These are phyloP conservation scores for Julus scandinavius DNA, from an alignment of 2,888 invertebrate genomes.

Conservation along the genomic window DNA sequence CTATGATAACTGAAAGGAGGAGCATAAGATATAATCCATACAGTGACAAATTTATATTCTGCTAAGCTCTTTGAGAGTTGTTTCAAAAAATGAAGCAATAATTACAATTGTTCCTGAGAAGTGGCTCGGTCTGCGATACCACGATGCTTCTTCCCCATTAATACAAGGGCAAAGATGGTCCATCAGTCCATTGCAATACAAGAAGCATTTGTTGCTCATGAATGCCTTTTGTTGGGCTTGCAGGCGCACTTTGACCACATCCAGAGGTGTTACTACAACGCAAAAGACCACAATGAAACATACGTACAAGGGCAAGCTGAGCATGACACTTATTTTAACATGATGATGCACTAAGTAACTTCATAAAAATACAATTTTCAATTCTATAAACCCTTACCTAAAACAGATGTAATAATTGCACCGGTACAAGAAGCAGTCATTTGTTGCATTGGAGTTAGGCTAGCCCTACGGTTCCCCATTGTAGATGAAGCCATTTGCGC, in stretches of 20 bases:
- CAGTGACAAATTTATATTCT: too few species aligned
- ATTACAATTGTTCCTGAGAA: slow-evolving; percentile 75
- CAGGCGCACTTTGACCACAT: slow-evolving; percentile 98
- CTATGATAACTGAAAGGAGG: too few species aligned
- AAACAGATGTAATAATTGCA: slow-evolving; percentile 86
- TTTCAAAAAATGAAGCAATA: slow-evolving; percentile 47
- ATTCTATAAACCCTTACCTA: slow-evolving; percentile 72
- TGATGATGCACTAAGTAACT: not conserved
- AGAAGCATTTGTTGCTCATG: slow-evolving; percentile 86
- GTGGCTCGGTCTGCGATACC: slow-evolving; percentile 74
- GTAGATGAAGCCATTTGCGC: not conserved
- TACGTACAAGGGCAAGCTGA: not conserved
- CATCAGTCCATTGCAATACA: slow-evolving; percentile 98
- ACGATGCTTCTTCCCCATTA: slow-evolving; percentile 64
- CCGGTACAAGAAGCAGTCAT: slow-evolving; percentile 88
- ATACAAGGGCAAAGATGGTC: slow-evolving; percentile 94
- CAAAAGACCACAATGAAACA: not conserved
- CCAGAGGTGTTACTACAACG: slow-evolving; percentile 89
- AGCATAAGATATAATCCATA: too few species aligned
- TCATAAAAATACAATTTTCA: not conserved
- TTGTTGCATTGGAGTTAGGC: slow-evolving; percentile 77
- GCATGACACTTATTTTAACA: not conserved
- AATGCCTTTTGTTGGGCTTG: slow-evolving; percentile 92
- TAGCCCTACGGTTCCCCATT: slow-evolving; percentile 37
- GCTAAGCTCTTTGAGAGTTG: too few species aligned